Percentiles rank a stretch among this genome's conserved stretches.
phyloP scores from a whole-genome alignment of 2,888 invertebrate species.

The Adelphocoris suturalis region DNA sequence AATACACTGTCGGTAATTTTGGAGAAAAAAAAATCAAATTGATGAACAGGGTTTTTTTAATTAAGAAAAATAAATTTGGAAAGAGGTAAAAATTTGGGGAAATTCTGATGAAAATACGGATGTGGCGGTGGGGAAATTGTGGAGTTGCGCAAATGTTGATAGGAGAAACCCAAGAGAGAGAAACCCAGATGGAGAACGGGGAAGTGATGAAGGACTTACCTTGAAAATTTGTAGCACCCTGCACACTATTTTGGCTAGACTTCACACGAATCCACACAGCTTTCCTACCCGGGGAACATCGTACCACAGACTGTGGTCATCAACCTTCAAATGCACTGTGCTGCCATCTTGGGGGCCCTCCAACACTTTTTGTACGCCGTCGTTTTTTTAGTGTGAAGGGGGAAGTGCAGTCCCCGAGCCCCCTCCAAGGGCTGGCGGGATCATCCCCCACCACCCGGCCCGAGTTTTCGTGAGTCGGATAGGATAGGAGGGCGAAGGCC shows the following conservation, averaged over 20 bases:
- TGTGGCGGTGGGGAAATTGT: background rate
- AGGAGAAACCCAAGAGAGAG: background rate
- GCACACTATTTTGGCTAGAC: conserved; percentile 60
- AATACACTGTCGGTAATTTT: background rate
- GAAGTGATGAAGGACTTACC: conserved; percentile 40
- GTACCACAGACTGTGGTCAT: conserved; percentile 70
- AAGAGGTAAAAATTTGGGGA: background rate
- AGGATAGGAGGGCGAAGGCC: conserved; percentile 3
- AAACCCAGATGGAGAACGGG: background rate
- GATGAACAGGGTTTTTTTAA: background rate
- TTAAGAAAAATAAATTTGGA: background rate
- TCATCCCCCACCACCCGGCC: conserved; percentile 32
- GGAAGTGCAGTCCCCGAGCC: conserved; percentile 65
- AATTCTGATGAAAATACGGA: background rate
- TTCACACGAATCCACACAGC: conserved; percentile 51
- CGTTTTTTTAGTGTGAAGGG: conserved; percentile 71
- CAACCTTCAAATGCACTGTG: conserved; percentile 72
- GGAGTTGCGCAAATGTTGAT: conserved; percentile 23
- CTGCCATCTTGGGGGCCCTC: conserved; percentile 71
- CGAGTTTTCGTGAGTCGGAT: conserved; percentile 2
- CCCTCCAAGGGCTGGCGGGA: conserved; percentile 52
- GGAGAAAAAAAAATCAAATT: background rate
- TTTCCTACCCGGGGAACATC: conserved; percentile 70
- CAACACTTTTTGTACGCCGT: conserved; percentile 70
- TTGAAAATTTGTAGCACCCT: conserved; percentile 55